phyloP scores from a whole-genome alignment of 1,140 invertebrate genomes.

The Ceratina calcarata region DNA sequence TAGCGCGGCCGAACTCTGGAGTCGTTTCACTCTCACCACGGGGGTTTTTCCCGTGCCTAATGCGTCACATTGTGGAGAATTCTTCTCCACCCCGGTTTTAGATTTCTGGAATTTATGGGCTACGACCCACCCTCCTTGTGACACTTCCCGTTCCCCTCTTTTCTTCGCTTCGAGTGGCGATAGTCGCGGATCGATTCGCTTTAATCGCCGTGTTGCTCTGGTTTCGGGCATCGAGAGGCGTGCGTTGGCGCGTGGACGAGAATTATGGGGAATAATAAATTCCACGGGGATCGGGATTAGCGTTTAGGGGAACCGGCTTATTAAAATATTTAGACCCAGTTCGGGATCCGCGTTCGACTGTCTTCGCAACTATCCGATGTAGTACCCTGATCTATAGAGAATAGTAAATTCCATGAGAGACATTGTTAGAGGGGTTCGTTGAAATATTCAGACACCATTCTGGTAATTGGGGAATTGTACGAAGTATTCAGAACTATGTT shows the following conservation, averaged over 20 bases:
- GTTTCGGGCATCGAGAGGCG: not conserved
- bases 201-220: constrained; percentile 69
- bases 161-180: not conserved
- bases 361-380: constrained; percentile 10
- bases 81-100: constrained; percentile 69
- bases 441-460: constrained; percentile 7
- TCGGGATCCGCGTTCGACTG: too few species aligned
- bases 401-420: constrained; percentile 13
- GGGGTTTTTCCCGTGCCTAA: constrained; percentile 68
- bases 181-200: constrained; percentile 49
- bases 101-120: constrained; percentile 77
- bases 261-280: constrained; percentile 26
- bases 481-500: not conserved
- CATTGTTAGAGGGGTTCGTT: not conserved
- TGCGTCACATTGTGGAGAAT: constrained; percentile 67
- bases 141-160: constrained; percentile 61
- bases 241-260: not conserved
- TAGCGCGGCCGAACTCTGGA: not conserved
- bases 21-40: constrained; percentile 51
- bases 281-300: not conserved
- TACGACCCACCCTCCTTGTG: not conserved
- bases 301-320: not conserved
- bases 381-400: not conserved
- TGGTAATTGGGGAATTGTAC: not conserved
- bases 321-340: constrained; percentile 26